phyloP scores from a whole-genome alignment of 2,113 vertebrate genomes.

The Psettodes erumei region DNA sequence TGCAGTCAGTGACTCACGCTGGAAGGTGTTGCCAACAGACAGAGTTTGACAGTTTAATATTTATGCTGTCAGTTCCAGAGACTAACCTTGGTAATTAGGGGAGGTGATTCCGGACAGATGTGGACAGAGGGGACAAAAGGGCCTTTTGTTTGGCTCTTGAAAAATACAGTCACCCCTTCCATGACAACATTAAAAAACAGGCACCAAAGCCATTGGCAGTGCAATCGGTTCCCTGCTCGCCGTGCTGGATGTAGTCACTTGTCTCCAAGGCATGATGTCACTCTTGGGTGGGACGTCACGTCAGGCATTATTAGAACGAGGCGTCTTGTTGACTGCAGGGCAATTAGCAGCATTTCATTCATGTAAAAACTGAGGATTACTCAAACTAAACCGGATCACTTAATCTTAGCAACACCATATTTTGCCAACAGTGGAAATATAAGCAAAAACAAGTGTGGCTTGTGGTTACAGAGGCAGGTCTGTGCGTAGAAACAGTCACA shows the following conservation, averaged over 20 bases:
- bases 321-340: constrained; percentile 8
- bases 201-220: constrained; percentile 43
- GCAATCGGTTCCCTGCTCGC: neutral
- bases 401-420: constrained; percentile 7
- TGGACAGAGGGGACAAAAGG: constrained; percentile 72
- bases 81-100: constrained; percentile 77
- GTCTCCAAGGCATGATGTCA: constrained; percentile 66
- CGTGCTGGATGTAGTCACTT: constrained; percentile 43
- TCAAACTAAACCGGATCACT: constrained; percentile 21
- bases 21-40: constrained; percentile 72
- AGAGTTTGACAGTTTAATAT: constrained; percentile 81
- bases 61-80: constrained; percentile 78
- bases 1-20: constrained; percentile 71
- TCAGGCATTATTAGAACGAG: constrained; percentile 46
- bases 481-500: constrained; percentile 37
- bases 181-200: constrained; percentile 63
- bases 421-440: constrained; percentile 39
- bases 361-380: constrained; percentile 2
- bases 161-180: constrained; percentile 64
- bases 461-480: constrained; percentile 10
- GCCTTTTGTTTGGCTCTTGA: constrained; percentile 76
- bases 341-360: constrained; percentile 10
- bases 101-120: constrained; percentile 78
- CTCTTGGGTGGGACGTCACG: constrained; percentile 45
- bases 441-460: constrained; percentile 36